Evolutionary conservation across 64 coral and sea anemone genomes (phyloP).

Genomic region (Platygyra sinensis): DNA sequence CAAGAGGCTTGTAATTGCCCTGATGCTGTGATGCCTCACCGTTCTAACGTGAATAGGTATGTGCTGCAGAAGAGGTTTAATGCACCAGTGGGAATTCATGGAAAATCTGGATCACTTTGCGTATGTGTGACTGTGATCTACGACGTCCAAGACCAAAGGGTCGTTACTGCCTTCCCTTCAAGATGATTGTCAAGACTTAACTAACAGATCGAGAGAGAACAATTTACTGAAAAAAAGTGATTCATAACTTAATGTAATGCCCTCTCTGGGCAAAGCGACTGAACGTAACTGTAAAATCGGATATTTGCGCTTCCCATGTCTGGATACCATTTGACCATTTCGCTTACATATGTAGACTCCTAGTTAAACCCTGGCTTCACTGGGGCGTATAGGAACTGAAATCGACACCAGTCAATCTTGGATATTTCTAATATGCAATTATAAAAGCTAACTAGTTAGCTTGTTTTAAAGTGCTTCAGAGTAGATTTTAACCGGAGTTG

Average conservation of each 20-base stretch:
- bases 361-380: no score
- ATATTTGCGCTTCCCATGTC: no score
- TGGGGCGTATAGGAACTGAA: no score
- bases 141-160: neutral
- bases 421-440: no score
- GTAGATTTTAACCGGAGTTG: no score
- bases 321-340: no score
- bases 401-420: no score
- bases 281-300: no score
- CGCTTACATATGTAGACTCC: no score
- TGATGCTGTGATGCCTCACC: neutral
- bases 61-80: neutral
- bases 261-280: no score
- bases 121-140: neutral
- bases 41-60: neutral
- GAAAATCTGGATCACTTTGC: neutral
- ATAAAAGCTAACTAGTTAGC: no score
- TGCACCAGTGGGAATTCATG: neutral
- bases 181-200: neutral
- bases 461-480: no score
- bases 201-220: neutral
- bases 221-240: neutral
- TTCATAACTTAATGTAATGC: neutral
- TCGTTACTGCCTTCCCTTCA: neutral
- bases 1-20: neutral